Evolutionary conservation across 2,888 invertebrate genomes (phyloP), one percentile per base, ranked within the genome.

Genomic region (Lasius platythorax): DNA sequence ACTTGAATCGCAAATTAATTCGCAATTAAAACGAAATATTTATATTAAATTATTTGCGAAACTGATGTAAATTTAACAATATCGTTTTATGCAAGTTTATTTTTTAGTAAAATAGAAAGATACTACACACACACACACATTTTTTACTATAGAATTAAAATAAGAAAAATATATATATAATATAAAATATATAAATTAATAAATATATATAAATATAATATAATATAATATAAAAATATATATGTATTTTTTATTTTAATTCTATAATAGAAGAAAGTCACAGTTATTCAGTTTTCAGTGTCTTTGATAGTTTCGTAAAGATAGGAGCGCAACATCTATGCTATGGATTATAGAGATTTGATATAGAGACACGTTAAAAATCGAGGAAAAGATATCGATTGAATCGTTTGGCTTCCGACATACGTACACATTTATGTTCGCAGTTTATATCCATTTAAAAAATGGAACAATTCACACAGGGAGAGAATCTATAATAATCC

Each of bases 361-460:
- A 53, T 8, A 53, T n/a, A 53, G 8, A 8, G 30, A 43, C 40
- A 3, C 4, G 11, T 43, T 30, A 33, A 40, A 78, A 78, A 70
- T 56, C 15, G 23, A 18, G 5, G 2, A 58, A 30, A n/a, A 23
- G 15, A 68, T 12, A 43, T 9, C 70, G n/a, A 43, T 70, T 58
- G 56, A 70, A 43, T 70, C 11, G 8, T 4, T 33, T 56, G n/a
- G 30, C 56, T 78, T 30, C 8, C 18, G 28, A 53, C 5, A 78
- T 56, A 56, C 8, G 9, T 50, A 43, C 28, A 70, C 53, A 43
- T 40, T 56, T 18, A 15, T 9, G 11, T 58, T 23, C 15, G 11
- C n/a, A 18, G 56, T 30, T 70, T 72, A 30, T 70, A 78, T 43
- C 43, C 8, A 33, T 15, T 30, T 58, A 43, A 70, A 58, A 70